phyloP scores from a whole-genome alignment of 23 tunicate genomes.

The Clavelina lepadiformis region DNA sequence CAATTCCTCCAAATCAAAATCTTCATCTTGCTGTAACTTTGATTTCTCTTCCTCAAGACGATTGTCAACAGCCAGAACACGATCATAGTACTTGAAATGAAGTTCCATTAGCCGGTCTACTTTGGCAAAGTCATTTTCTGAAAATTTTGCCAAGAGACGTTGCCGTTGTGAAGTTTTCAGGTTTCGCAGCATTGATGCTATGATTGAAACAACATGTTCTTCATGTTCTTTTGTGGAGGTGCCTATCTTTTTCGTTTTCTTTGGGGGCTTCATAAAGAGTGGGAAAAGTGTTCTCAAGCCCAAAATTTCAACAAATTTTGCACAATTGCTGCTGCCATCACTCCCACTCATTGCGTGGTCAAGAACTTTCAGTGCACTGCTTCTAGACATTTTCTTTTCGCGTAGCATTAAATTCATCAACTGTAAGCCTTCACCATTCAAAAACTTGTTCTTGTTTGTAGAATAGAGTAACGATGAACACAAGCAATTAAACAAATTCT shows the following conservation, averaged over 20 bases:
- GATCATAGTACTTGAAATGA: slow-evolving; percentile 76
- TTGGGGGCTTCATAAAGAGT: slow-evolving; percentile 90
- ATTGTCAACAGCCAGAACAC: slow-evolving; percentile 68
- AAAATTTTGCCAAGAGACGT: slow-evolving; percentile 71
- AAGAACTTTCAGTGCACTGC: slow-evolving; percentile 84
- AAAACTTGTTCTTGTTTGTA: slow-evolving; percentile 61
- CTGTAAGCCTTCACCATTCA: slow-evolving; percentile 96
- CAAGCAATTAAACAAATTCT: slow-evolving; percentile 83
- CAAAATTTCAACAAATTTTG: slow-evolving; percentile 87
- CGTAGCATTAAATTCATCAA: slow-evolving; percentile 95
- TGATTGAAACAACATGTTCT: slow-evolving; percentile 79
- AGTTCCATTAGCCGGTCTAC: slow-evolving; percentile 88
- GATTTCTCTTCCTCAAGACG: slow-evolving; percentile 60
- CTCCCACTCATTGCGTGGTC: slow-evolving; percentile 91
- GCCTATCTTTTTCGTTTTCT: slow-evolving; percentile 84
- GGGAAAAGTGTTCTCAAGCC: slow-evolving; percentile 93
- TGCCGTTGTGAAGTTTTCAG: slow-evolving; percentile 73
- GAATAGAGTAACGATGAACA: slow-evolving; percentile 62
- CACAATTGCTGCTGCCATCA: slow-evolving; percentile 82
- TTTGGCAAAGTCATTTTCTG: slow-evolving; percentile 82
- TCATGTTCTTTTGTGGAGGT: slow-evolving; percentile 71
- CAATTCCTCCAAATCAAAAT: slow-evolving; percentile 68
- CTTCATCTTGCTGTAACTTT: slow-evolving; percentile 32
- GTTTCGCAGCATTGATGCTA: slow-evolving; percentile 82
- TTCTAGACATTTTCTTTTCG: slow-evolving; percentile 94